Evolutionary conservation across 2,113 vertebrate genomes (phyloP).

Genomic region (Globicephala melas): DNA sequence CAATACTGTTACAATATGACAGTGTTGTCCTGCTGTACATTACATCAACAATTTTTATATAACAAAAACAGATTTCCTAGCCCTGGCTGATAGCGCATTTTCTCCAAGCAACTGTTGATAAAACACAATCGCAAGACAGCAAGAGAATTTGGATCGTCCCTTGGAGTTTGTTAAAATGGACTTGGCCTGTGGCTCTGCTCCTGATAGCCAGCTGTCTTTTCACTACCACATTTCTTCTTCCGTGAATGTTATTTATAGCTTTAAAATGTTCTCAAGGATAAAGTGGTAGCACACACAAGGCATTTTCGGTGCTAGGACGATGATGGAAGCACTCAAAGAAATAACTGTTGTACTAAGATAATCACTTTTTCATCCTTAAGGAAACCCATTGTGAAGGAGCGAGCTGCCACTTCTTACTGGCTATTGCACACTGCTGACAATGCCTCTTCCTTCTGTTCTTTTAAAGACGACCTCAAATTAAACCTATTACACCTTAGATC

Average conservation of each 20-base stretch:
- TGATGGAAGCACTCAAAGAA: conserved; percentile 37
- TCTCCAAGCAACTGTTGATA: conserved; percentile 31
- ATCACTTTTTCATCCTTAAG: conserved; percentile 41
- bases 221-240: not conserved
- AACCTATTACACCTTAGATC: conserved; percentile 79
- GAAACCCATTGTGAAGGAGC: not conserved
- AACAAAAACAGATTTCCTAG: conserved; percentile 28
- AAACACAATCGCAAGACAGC: not conserved
- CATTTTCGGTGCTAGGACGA: not conserved
- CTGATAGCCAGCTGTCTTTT: conserved; percentile 32
- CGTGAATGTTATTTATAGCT: conserved; percentile 18
- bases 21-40: not conserved
- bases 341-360: conserved; percentile 19
- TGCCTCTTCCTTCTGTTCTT: conserved; percentile 60
- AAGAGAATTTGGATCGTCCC: conserved; percentile 3
- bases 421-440: not conserved
- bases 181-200: conserved; percentile 39
- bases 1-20: not conserved
- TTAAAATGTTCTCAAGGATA: conserved; percentile 34
- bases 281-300: not conserved
- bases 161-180: conserved; percentile 38
- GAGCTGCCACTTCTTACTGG: not conserved
- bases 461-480: conserved; percentile 67
- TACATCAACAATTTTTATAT: conserved; percentile 12
- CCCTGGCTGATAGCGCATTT: conserved; percentile 15